Base-by-base conservation (phyloP, 2,113 vertebrate genomes). In the Neopipo cinnamomea region DNA sequence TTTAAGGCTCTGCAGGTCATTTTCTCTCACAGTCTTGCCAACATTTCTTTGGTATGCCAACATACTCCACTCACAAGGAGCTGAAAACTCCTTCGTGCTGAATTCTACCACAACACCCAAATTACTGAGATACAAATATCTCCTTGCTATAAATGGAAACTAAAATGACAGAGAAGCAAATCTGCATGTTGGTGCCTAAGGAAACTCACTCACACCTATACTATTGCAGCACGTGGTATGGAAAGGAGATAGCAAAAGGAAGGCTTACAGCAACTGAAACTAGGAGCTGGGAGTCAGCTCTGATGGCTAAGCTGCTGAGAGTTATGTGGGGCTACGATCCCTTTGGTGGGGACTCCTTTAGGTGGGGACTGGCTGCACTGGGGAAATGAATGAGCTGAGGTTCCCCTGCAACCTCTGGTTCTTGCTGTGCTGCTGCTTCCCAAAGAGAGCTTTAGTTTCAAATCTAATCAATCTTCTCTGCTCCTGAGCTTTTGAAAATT, bases 281-380 rank as follows among this genome's bases (percentile, higher is more conserved):
- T 41, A 10, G 35, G 44, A 44, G 28, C 53, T 75, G 61, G 24
- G n/a, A 81, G 20, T 77, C 39, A 58, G 18, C 53, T 89, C 41
- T 80, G 42, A 12, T n/a, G 37, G n/a, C 22, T 53, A 4, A 83
- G 84, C 10, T 13, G 15, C 5, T 70, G n/a, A 41, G 19, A 30
- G 19, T 12, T 65, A 5, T 35, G 25, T 37, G 25, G 24, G n/a
- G 16, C 22, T 61, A 5, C 3, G 9, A 14, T 63, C 9, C 19
- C 12, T 35, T 84, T 37, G 8, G 6, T 39, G 17, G 12, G 17
- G 10, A 42, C 11, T 12, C 14, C 12, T 28, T 55, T 14, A n/a
- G 8, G 5, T 13, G 12, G 9, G 28, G 25, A 4, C 4, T 65
- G 35, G 5, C 30, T 77, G 33, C n/a, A 35, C 1, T 0, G 2